Conservation (phyloP, 64 coral and sea anemone genomes). For the Dendronephthya gigantea region DNA sequence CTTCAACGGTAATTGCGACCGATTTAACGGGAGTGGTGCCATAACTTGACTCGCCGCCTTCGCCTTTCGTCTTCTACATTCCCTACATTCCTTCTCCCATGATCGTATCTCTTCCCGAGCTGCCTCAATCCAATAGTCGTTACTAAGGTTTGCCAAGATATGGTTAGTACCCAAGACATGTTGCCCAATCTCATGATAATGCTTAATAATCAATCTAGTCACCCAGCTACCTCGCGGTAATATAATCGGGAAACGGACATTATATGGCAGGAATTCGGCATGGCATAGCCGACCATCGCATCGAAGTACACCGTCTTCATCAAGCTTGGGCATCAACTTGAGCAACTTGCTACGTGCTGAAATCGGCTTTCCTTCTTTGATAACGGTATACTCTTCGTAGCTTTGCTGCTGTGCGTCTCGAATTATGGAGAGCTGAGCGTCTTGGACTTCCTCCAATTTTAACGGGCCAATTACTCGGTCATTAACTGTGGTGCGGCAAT, state of each 20-base stretch:
- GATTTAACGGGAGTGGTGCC: constrained; percentile 40
- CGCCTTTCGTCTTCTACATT: not conserved
- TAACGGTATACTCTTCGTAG: not conserved
- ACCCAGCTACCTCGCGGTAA: not conserved
- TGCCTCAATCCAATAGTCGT: not conserved
- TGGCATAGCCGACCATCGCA: no score
- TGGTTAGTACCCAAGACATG: constrained; percentile 7
- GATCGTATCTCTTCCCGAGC: not conserved
- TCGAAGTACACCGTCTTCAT: not conserved
- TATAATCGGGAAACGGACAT: not conserved
- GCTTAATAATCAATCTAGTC: not conserved
- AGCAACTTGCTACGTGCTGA: not conserved
- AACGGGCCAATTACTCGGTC: not conserved
- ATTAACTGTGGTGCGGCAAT: not conserved
- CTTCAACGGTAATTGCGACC: constrained; percentile 7
- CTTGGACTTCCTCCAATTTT: not conserved
- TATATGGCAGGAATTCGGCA: not conserved
- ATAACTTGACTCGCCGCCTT: constrained; percentile 41
- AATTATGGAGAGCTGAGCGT: no score
- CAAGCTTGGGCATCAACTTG: not conserved
- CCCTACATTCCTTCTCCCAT: not conserved
- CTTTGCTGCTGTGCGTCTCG: not conserved
- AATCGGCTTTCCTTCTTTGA: not conserved
- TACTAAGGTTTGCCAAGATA: not conserved
- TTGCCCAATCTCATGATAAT: not conserved